Conservation (phyloP, 2,113 vertebrate species). For the Varanus salvator region DNA sequence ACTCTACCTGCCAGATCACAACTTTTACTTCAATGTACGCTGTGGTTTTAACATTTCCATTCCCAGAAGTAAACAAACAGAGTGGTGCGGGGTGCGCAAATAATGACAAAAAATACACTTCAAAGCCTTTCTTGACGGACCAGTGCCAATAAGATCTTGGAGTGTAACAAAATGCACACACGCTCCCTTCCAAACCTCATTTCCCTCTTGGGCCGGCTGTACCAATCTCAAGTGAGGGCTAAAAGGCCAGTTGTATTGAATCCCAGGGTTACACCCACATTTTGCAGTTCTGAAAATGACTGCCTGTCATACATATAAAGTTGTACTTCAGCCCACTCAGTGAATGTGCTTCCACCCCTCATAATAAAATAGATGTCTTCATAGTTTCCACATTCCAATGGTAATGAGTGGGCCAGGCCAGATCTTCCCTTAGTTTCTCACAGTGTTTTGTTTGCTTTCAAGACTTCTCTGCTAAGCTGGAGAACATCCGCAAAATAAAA, state of each 20-base stretch:
- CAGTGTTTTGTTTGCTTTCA: constrained; percentile 79
- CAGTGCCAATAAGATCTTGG: constrained; percentile 83
- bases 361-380: constrained; percentile 79
- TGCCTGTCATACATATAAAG: constrained; percentile 72
- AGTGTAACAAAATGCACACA: constrained; percentile 83
- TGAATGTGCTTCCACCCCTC: constrained; percentile 70
- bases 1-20: constrained; percentile 80
- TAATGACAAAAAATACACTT: constrained; percentile 83
- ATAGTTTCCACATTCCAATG: constrained; percentile 80
- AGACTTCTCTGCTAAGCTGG: constrained; percentile 62
- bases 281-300: constrained; percentile 77
- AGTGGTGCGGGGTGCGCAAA: constrained; percentile 79
- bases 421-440: constrained; percentile 79
- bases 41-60: constrained; percentile 80
- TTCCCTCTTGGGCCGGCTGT: constrained; percentile 80
- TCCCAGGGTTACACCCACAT: constrained; percentile 82
- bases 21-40: constrained; percentile 81
- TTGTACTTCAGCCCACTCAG: constrained; percentile 66
- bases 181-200: constrained; percentile 85
- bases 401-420: constrained; percentile 70
- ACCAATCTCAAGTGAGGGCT: constrained; percentile 80
- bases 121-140: constrained; percentile 82
- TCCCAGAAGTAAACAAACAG: constrained; percentile 82
- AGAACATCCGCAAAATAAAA: constrained; percentile 45
- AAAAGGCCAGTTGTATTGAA: constrained; percentile 82